Conservation (phyloP, 2,113 vertebrate genomes). For the Embiotoca jacksoni region DNA sequence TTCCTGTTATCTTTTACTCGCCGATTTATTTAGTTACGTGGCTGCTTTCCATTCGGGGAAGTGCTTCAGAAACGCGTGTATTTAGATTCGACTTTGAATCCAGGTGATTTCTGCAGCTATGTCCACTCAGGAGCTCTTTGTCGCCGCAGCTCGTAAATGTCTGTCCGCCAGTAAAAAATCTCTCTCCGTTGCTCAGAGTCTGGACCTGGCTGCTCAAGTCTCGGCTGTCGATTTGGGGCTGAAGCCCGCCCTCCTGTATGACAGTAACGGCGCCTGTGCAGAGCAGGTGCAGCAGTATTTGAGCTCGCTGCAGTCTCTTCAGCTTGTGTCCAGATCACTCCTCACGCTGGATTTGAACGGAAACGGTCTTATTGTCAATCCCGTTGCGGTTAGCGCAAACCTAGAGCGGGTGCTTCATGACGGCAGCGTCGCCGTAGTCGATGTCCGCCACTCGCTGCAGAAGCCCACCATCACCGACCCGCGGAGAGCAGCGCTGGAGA, state of each 20-base stretch:
- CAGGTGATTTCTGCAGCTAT: constrained; percentile 39
- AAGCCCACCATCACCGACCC: constrained; percentile 73
- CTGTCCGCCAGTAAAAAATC: constrained; percentile 78
- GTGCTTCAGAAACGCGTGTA: neutral
- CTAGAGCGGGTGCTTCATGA: constrained; percentile 73
- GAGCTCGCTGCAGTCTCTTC: constrained; percentile 75
- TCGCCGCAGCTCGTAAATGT: constrained; percentile 82
- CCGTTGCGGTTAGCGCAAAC: constrained; percentile 60
- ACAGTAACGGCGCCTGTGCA: constrained; percentile 79
- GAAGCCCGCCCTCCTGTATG: constrained; percentile 91
- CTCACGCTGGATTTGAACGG: constrained; percentile 83
- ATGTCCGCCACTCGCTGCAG: constrained; percentile 81
- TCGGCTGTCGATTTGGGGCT: constrained; percentile 87
- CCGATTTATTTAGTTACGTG: neutral
- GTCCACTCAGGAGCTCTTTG: constrained; percentile 71
- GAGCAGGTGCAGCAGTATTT: constrained; percentile 86
- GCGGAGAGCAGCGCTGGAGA: constrained; percentile 57
- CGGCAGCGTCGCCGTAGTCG: constrained; percentile 75
- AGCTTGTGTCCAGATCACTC: constrained; percentile 78
- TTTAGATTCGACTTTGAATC: neutral
- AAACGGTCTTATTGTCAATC: constrained; percentile 82
- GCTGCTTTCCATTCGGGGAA: neutral
- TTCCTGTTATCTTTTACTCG: constrained; percentile 7
- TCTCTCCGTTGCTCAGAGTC: constrained; percentile 74
- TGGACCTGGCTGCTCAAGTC: constrained; percentile 87